Percentiles rank a stretch among this genome's conserved stretches.
Evolutionary conservation across 2,113 vertebrate species (phyloP).

Genomic region (Noturus placidus): DNA sequence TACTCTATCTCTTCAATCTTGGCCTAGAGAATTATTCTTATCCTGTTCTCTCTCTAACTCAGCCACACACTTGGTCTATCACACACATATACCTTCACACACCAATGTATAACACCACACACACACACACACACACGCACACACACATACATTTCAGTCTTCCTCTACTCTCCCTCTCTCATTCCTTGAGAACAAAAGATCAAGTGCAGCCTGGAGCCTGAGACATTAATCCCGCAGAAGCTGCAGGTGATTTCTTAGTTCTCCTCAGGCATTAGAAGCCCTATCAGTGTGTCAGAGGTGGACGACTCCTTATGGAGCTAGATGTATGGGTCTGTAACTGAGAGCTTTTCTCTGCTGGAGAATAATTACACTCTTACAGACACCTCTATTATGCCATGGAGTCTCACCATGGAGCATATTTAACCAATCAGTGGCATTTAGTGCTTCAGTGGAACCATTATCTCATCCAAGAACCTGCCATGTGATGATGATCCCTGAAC

Average conservation of each 20-base stretch:
- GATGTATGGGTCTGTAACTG: background rate
- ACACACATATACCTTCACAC: background rate
- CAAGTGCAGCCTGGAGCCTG: conserved; percentile 12
- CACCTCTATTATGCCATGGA: conserved; percentile 7
- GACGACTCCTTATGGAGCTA: conserved; percentile 12
- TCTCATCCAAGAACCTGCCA: conserved; percentile 21
- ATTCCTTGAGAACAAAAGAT: conserved; percentile 24
- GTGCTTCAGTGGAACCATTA: conserved; percentile 43
- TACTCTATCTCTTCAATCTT: conserved; percentile 20
- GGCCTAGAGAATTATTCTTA: conserved; percentile 24
- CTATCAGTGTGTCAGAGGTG: conserved; percentile 24
- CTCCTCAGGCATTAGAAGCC: conserved; percentile 29
- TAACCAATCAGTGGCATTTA: conserved; percentile 50
- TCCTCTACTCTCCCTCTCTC: background rate
- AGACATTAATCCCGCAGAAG: conserved; percentile 39
- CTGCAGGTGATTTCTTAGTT: conserved; percentile 30
- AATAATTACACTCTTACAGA: conserved; percentile 39
- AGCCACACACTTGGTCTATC: background rate
- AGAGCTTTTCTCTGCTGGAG: background rate
- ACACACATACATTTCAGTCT: background rate
- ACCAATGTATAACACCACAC: background rate
- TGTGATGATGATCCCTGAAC: conserved; percentile 30
- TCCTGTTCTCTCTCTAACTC: conserved; percentile 8
- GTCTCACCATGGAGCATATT: conserved; percentile 40
- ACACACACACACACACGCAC: background rate